phyloP scores from a whole-genome alignment of 92 coral and sea anemone genomes.

The Plumapathes pennacea region DNA sequence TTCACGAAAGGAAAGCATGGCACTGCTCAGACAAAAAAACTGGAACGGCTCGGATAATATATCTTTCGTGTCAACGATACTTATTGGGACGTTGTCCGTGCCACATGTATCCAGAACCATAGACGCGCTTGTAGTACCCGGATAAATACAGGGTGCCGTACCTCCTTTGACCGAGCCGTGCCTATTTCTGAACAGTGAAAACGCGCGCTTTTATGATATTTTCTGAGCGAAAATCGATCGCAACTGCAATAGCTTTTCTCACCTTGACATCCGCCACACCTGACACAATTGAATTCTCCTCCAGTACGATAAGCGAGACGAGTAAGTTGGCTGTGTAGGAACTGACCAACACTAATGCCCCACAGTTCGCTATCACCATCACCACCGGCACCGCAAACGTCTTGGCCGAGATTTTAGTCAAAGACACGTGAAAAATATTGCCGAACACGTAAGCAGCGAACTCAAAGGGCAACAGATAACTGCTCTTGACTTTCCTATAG shows the following conservation, averaged over 20 bases:
- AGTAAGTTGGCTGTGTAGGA: conserved; percentile 91
- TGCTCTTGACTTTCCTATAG: conserved; percentile 32
- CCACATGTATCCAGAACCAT: too few species aligned
- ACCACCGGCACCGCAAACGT: conserved; percentile 77
- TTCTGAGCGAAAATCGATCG: too few species aligned
- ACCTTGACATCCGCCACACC: conserved; percentile 85
- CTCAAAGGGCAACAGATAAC: conserved; percentile 70
- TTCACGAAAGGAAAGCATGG: too few species aligned
- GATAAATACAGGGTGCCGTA: too few species aligned
- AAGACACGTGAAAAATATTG: conserved; percentile 82
- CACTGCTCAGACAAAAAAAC: too few species aligned
- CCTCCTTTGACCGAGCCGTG: too few species aligned
- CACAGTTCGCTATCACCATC: conserved; percentile 77
- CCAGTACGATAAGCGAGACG: conserved; percentile 80
- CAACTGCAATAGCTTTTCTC: not conserved
- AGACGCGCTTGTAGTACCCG: too few species aligned
- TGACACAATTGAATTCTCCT: conserved; percentile 57
- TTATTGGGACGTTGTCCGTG: too few species aligned
- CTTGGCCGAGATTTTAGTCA: conserved; percentile 74
- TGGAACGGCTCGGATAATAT: too few species aligned
- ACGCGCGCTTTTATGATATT: too few species aligned
- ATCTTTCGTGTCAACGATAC: too few species aligned
- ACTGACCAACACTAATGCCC: conserved; percentile 74
- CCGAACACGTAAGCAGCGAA: conserved; percentile 84
- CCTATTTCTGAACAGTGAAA: too few species aligned